A percentile compares a stretch with the other conserved stretches of the same genome.
phyloP scores from a whole-genome alignment of 2,113 vertebrate genomes.

The Athene cunicularia region DNA sequence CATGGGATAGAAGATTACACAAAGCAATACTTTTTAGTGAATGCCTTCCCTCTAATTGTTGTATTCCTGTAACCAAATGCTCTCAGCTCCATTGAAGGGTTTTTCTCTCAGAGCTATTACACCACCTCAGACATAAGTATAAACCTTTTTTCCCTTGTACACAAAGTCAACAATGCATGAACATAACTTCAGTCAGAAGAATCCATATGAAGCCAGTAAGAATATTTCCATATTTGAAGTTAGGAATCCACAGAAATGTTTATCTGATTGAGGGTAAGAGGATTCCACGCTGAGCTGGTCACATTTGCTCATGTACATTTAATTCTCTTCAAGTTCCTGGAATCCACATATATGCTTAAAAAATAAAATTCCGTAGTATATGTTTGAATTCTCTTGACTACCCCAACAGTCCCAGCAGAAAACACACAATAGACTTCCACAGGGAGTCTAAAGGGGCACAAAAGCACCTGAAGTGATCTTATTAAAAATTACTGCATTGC shows the following conservation, averaged over 20 bases:
- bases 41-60: not conserved
- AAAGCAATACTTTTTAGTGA: not conserved
- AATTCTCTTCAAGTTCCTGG: not conserved
- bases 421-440: fast-evolving
- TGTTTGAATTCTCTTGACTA: not conserved
- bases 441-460: not conserved
- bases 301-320: not conserved
- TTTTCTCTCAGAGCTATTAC: not conserved
- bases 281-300: not conserved
- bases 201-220: not conserved
- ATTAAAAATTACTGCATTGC: not conserved
- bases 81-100: not conserved
- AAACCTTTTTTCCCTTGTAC: not conserved
- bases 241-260: not conserved
- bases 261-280: not conserved
- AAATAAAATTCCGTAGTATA: not conserved
- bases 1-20: not conserved
- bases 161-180: not conserved
- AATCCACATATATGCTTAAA: not conserved
- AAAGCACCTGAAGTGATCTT: not conserved
- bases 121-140: not conserved
- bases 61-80: not conserved
- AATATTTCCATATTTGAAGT: not conserved
- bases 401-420: not conserved
- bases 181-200: not conserved